phyloP scores from a whole-genome alignment of 2,113 vertebrate species.

The Mohoua ochrocephala region DNA sequence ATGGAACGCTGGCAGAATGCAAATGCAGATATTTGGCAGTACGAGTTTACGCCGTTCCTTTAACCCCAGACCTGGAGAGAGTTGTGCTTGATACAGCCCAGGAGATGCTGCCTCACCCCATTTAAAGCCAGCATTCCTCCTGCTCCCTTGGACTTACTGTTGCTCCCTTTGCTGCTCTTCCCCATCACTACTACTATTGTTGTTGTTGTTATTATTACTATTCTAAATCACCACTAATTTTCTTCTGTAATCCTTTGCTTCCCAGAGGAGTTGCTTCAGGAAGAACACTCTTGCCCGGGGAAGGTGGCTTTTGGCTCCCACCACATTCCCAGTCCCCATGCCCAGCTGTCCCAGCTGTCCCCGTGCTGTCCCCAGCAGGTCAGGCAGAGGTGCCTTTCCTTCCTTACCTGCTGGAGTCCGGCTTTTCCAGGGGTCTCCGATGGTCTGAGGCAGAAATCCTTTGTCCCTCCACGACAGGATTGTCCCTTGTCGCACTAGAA shows the following conservation, averaged over 20 bases:
- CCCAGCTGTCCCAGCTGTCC: neutral
- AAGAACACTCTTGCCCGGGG: fast-evolving
- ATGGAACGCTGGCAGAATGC: fast-evolving
- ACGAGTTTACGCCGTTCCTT: fast-evolving
- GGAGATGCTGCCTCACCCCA: neutral
- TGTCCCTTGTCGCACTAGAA: neutral
- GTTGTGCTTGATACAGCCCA: neutral
- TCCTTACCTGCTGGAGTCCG: neutral
- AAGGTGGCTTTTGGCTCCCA: neutral
- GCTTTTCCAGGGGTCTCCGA: neutral
- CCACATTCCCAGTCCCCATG: too few species aligned
- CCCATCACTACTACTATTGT: neutral
- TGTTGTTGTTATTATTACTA: neutral
- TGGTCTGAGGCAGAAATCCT: too few species aligned
- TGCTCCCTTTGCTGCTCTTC: neutral
- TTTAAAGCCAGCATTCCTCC: neutral
- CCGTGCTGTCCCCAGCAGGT: neutral
- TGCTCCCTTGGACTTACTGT: neutral
- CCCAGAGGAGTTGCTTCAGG: neutral
- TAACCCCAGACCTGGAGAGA: neutral
- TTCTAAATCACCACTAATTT: neutral
- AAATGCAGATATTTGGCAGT: neutral
- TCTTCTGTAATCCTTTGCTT: neutral
- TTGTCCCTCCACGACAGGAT: neutral
- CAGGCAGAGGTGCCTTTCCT: neutral